Percentiles rank a stretch among this genome's conserved stretches.
phyloP scores from a whole-genome alignment of 2,797 vertebrate species.

The Notolabrus celidotus region DNA sequence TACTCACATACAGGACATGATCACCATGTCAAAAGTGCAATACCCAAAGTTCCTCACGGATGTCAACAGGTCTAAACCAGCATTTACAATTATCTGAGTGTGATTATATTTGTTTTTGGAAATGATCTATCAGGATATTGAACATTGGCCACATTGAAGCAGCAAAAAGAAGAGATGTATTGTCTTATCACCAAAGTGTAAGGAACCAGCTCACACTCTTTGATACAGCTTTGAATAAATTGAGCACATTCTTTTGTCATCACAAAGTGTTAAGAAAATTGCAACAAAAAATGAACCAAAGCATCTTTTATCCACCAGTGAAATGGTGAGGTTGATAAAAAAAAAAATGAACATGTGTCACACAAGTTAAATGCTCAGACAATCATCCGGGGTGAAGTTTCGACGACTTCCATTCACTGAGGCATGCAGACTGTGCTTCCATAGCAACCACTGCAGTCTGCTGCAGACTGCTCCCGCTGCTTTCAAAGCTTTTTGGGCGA shows the following conservation, averaged over 20 bases:
- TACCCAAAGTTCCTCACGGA: no score
- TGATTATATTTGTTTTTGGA: no score
- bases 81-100: no score
- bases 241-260: not conserved
- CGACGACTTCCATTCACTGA: conserved; percentile 9
- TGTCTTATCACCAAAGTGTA: not conserved
- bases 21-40: no score
- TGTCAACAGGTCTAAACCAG: no score
- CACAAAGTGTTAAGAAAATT: no score
- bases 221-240: not conserved
- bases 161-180: conserved; percentile 6
- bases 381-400: conserved; percentile 6
- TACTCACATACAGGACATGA: no score
- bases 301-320: not conserved
- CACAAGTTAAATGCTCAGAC: not conserved
- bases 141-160: no score
- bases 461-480: not conserved
- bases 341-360: not conserved
- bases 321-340: not conserved
- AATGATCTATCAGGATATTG: no score
- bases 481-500: conserved; percentile 13
- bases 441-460: conserved; percentile 33
- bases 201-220: not conserved
- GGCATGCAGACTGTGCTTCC: conserved; percentile 23
- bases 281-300: no score